Conservation (phyloP, 1,140 invertebrate species). For the Lethrus apterus region DNA sequence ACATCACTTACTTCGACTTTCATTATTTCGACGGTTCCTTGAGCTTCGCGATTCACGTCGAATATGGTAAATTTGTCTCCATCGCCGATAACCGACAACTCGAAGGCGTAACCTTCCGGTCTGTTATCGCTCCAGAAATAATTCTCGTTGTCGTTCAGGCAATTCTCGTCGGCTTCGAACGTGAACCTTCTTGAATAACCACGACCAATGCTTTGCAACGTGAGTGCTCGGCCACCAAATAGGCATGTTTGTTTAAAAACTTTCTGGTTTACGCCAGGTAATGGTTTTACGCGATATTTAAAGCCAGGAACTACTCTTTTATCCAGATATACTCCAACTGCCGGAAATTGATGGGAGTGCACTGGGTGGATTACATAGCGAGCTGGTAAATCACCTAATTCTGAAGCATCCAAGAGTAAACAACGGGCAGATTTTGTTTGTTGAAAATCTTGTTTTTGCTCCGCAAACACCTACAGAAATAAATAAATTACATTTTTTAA, state of each 20-base stretch:
- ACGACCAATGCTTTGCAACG: conserved; percentile 60
- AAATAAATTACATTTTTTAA: too few relatives aligned
- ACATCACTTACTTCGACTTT: conserved; percentile 53
- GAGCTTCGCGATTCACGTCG: conserved; percentile 50
- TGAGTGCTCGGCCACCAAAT: conserved; percentile 55
- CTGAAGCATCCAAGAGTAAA: conserved; percentile 48
- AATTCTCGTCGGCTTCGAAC: conserved; percentile 55
- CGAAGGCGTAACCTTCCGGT: conserved; percentile 65
- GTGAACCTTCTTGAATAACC: conserved; percentile 69
- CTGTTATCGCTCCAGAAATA: conserved; percentile 73
- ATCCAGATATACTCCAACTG: conserved; percentile 67
- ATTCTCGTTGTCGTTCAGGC: conserved; percentile 59
- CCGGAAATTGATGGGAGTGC: conserved; percentile 58
- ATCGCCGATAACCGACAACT: conserved; percentile 57
- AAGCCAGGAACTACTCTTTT: conserved; percentile 63
- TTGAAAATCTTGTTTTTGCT: too few relatives aligned
- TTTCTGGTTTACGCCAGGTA: conserved; percentile 38
- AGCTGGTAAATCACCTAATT: conserved; percentile 55
- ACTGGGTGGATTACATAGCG: conserved; percentile 54
- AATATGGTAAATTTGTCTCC: conserved; percentile 65
- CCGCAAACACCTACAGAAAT: too few relatives aligned
- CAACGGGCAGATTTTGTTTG: too few relatives aligned
- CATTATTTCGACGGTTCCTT: conserved; percentile 55
- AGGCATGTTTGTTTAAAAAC: conserved; percentile 41
- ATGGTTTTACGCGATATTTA: conserved; percentile 62